Evolutionary conservation across 2,113 vertebrate genomes (phyloP).

Genomic region (Zingel zingel): DNA sequence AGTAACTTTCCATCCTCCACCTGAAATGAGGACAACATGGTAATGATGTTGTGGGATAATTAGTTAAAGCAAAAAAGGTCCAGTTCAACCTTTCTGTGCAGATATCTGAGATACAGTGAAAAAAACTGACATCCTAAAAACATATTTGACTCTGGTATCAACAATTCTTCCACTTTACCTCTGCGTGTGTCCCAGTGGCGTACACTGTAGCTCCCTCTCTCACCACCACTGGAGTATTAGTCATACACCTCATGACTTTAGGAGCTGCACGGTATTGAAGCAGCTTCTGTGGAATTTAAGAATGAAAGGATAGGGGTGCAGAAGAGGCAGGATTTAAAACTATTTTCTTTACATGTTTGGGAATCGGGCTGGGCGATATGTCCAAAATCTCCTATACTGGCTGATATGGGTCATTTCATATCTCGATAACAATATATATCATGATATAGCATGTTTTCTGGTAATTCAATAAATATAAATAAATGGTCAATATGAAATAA

Average conservation of each 20-base stretch:
- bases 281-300: conserved; percentile 88
- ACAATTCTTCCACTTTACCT: conserved; percentile 86
- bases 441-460: too few species aligned
- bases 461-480: too few species aligned
- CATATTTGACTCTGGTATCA: conserved; percentile 71
- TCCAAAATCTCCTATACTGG: too few species aligned
- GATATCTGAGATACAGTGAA: not conserved
- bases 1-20: conserved; percentile 94
- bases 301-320: not conserved
- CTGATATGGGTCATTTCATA: too few species aligned
- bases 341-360: not conserved
- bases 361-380: too few species aligned
- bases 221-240: conserved; percentile 97
- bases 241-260: conserved; percentile 98
- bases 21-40: conserved; percentile 45
- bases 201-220: conserved; percentile 97
- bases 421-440: too few species aligned
- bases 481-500: too few species aligned
- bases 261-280: conserved; percentile 87
- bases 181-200: conserved; percentile 91
- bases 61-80: not conserved
- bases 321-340: not conserved
- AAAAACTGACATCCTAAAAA: not conserved
- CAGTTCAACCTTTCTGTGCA: not conserved
- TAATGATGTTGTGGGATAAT: not conserved